Evolutionary conservation across 2,113 vertebrate genomes (phyloP).

Genomic region (Barnardius zonarius): DNA sequence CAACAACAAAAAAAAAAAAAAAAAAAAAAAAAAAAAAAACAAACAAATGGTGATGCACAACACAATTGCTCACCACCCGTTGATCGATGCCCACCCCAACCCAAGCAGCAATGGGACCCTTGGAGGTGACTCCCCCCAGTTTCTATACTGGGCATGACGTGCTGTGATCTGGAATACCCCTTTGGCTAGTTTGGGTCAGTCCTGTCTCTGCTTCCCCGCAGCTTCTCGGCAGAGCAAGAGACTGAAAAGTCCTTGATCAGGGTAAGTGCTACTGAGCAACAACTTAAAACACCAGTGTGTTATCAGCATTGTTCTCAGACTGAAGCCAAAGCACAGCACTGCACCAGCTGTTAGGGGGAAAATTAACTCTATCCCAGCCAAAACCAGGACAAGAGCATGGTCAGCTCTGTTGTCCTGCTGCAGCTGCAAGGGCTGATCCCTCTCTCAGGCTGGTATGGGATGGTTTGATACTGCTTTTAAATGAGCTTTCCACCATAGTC

Average conservation of each 20-base stretch:
- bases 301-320: background rate
- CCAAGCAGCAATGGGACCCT: background rate
- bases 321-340: background rate
- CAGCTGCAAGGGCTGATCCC: too few species aligned
- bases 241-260: background rate
- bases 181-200: background rate
- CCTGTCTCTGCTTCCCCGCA: background rate
- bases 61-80: background rate
- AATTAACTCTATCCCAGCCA: background rate
- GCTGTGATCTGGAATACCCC: background rate
- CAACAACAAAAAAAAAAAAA: background rate
- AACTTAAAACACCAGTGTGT: background rate
- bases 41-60: background rate
- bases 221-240: background rate
- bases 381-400: background rate
- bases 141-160: background rate
- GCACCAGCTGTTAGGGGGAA: background rate
- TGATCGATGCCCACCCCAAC: background rate
- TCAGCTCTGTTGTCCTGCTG: background rate
- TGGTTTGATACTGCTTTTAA: background rate
- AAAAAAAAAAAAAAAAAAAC: too few species aligned
- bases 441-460: background rate
- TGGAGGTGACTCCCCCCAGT: background rate
- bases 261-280: background rate
- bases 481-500: background rate